These are phyloP conservation scores for Pardosa pseudoannulata DNA, from an alignment of 2,888 invertebrate genomes.

Conservation along the genomic window DNA sequence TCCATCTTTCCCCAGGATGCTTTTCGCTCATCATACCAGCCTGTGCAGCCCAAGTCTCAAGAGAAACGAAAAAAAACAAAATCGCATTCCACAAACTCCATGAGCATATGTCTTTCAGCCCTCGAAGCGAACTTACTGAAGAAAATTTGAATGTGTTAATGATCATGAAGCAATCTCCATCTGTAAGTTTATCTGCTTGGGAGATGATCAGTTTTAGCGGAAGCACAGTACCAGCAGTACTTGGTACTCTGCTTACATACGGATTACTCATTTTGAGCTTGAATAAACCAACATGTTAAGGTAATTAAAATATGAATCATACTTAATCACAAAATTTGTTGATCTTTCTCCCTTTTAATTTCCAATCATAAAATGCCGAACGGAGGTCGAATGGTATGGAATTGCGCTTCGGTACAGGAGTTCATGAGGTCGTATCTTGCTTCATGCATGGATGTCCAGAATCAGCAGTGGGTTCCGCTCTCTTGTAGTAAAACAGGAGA, in stretches of 20 bases:
- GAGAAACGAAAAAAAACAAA: background rate
- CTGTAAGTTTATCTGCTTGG: background rate
- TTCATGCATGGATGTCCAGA: too few relatives aligned
- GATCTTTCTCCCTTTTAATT: too few relatives aligned
- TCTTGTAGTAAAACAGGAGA: too few relatives aligned
- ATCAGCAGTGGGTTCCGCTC: too few relatives aligned
- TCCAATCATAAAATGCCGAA: too few relatives aligned
- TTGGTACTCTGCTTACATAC: background rate
- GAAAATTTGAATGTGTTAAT: background rate
- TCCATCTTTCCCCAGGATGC: background rate
- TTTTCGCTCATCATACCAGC: background rate
- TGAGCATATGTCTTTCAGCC: background rate
- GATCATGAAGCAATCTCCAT: background rate
- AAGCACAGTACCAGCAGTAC: background rate
- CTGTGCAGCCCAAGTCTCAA: background rate
- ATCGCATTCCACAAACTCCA: background rate
- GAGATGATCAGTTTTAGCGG: background rate
- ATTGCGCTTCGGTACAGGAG: too few relatives aligned
- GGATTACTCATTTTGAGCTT: background rate
- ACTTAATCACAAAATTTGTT: too few relatives aligned
- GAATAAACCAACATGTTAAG: too few relatives aligned
- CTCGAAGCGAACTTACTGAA: background rate
- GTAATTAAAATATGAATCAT: too few relatives aligned
- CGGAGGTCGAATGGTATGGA: too few relatives aligned
- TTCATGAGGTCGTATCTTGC: too few relatives aligned